These are phyloP conservation scores for Cryptoleucopteryx plumbea DNA, from an alignment of 2,113 vertebrate species.

Conservation along the genomic window DNA sequence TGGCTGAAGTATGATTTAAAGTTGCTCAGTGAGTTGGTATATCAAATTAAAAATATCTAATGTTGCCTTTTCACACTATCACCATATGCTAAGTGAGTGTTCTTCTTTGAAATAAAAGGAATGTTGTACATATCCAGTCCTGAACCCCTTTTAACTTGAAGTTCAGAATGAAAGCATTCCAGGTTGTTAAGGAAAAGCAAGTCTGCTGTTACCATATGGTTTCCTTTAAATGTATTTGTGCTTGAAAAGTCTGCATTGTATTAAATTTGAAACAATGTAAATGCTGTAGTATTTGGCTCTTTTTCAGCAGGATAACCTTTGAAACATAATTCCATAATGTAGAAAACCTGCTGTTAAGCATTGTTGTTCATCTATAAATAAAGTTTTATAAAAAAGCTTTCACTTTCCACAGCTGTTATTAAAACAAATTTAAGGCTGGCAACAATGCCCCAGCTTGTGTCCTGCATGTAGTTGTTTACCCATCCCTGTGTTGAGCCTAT, in stretches of 20 bases:
- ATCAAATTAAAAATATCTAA: not conserved
- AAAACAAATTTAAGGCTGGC: not conserved
- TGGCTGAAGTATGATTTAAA: not conserved
- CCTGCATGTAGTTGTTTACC: not conserved
- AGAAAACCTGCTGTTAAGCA: slow-evolving; percentile 24
- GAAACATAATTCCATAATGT: not conserved
- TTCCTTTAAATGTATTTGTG: slow-evolving; percentile 47
- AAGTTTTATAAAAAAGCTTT: not conserved
- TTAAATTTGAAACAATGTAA: slow-evolving; percentile 19
- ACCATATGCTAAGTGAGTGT: not conserved
- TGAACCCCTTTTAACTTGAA: not conserved
- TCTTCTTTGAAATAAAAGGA: not conserved
- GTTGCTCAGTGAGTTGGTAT: not conserved
- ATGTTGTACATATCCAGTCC: not conserved
- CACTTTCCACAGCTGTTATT: not conserved
- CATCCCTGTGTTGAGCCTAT: not conserved
- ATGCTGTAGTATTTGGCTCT: slow-evolving; percentile 17
- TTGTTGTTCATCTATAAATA: slow-evolving; percentile 14
- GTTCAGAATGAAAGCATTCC: slow-evolving; percentile 6
- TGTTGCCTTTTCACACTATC: not conserved
- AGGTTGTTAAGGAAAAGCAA: not conserved
- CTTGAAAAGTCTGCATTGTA: slow-evolving; percentile 18
- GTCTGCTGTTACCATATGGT: slow-evolving; percentile 4
- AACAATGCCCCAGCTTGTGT: not conserved
- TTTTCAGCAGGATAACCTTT: slow-evolving; percentile 39